phyloP scores from a whole-genome alignment of 1,140 invertebrate genomes.

The Pristionchus pacificus region DNA sequence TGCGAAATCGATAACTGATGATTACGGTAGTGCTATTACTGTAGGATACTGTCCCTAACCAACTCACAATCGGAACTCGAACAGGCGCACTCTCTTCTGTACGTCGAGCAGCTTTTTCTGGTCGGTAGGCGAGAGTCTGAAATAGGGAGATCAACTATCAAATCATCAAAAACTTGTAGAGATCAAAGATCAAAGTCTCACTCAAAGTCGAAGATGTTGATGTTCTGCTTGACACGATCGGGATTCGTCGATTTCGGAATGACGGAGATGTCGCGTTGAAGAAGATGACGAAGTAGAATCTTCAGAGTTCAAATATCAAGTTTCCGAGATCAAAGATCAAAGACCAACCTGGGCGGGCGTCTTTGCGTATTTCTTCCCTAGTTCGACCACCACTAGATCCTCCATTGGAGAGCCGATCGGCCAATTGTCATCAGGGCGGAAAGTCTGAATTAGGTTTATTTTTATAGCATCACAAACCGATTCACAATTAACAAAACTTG shows the following conservation, averaged over 20 bases:
- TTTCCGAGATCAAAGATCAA: too few relatives aligned
- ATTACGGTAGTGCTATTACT: too few relatives aligned
- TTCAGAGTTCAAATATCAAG: too few relatives aligned
- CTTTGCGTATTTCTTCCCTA: conserved; percentile 14
- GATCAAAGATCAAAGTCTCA: too few relatives aligned
- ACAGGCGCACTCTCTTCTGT: background rate
- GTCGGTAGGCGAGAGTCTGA: background rate
- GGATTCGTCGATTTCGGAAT: conserved; percentile 57
- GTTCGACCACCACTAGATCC: conserved; percentile 21
- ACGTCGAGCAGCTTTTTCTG: background rate
- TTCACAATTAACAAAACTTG: too few relatives aligned
- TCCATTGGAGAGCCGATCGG: conserved; percentile 25
- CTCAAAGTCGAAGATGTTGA: conserved; percentile 51
- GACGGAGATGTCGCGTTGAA: conserved; percentile 55
- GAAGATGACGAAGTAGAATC: conserved; percentile 56
- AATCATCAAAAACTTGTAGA: too few relatives aligned
- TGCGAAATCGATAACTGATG: too few relatives aligned
- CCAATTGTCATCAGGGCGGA: conserved; percentile 24
- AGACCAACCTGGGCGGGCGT: conserved; percentile 23
- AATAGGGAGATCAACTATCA: background rate
- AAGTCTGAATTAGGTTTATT: too few relatives aligned
- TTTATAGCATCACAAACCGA: too few relatives aligned
- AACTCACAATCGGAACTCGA: background rate
- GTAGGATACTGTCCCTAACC: too few relatives aligned
- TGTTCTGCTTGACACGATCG: conserved; percentile 58